Evolutionary conservation across 2,888 invertebrate species (phyloP), one percentile per base, ranked within the genome.

Genomic region (Temnothorax rugatulus): DNA sequence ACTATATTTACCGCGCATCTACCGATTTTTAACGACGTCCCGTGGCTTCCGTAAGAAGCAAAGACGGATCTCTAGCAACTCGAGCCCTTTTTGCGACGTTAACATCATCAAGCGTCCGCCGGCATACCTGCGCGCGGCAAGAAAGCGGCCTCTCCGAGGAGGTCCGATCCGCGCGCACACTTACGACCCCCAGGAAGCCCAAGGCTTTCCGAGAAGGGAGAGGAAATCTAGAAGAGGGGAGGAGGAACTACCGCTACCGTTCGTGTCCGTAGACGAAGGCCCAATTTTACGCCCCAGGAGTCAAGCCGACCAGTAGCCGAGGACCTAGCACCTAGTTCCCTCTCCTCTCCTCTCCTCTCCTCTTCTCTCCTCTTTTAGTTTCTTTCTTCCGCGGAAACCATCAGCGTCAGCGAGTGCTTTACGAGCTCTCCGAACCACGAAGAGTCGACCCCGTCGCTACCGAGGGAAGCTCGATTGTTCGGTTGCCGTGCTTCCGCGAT

Each of bases 281-380:
- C 61, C 88, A 92, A 92, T 92, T 92, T 92, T 91, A 91, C 91
- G 92, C 91, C 87, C 89, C 89, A 88, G 84, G 88, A 88, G 88
- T 86, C 86, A 85, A 81, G 63, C 82, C 75, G 71, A 82, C 68
- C 34, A 25, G 47, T 21, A 66, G 59, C 75, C 79, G 79, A 66
- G 83, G 87, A 85, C 82, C 86, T 83, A 85, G 77, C 74, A 84
- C 52, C 52, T 54, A 54, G 52, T 54, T 21, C 21, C 8, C 34
- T 77, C 52, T n/a, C 13, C 13, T 29, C 38, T 34, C 8, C 34
- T 77, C 52, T 29, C 8, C 13, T 29, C 38, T 34, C 86, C 29
- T 29, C 29, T 29, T 29, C 29, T 29, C 3, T 29, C 3, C 29
- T 29, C 29, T 29, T 3, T 18, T 34, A 83, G 47, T 83, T 85